A percentile compares a stretch with the other conserved stretches of the same genome.
phyloP scores from a whole-genome alignment of 2,797 vertebrate species.

The Cossypha polioptera region DNA sequence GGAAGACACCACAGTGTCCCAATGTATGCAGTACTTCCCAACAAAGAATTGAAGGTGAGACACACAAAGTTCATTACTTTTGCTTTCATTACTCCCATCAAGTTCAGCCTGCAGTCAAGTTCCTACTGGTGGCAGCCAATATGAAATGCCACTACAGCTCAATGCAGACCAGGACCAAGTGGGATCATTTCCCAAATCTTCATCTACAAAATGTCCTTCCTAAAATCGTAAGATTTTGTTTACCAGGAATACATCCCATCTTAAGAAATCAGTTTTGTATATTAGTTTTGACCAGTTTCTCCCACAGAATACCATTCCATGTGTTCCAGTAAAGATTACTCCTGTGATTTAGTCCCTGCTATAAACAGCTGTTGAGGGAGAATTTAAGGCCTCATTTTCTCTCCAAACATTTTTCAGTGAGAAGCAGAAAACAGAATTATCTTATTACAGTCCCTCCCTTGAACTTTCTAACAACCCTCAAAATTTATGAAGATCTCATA shows the following conservation, averaged over 20 bases:
- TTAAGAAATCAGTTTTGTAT: neutral
- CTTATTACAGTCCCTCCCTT: neutral
- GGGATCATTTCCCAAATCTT: rapidly evolving
- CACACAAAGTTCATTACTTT: neutral
- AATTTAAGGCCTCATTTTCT: neutral
- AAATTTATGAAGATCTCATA: neutral
- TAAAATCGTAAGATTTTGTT: neutral
- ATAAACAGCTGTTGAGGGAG: neutral
- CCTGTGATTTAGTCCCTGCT: neutral
- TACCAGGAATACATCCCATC: neutral
- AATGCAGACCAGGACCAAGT: neutral
- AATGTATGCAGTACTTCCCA: neutral
- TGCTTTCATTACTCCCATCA: neutral
- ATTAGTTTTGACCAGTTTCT: neutral
- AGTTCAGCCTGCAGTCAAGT: neutral
- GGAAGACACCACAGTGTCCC: neutral
- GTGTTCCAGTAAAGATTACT: neutral
- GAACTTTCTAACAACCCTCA: neutral
- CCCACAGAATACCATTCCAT: neutral
- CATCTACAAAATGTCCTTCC: neutral
- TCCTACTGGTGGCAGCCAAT: neutral
- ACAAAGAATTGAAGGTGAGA: neutral
- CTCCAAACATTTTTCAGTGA: neutral
- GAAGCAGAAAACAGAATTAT: neutral
- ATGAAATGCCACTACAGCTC: neutral